Conservation (phyloP, 2,888 invertebrate species). For the Rhagonycha lutea region DNA sequence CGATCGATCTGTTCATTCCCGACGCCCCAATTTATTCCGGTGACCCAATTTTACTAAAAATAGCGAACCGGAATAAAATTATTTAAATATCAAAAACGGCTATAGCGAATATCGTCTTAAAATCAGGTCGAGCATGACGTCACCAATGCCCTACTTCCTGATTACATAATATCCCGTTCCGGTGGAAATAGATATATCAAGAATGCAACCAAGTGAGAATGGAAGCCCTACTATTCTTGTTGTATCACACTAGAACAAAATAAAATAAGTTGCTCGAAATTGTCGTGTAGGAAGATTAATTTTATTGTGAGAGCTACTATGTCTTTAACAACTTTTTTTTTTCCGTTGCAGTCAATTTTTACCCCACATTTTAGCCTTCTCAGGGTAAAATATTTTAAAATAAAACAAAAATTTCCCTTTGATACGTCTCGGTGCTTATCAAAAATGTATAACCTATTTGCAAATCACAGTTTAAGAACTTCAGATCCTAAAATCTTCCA, state of each 20-base stretch:
- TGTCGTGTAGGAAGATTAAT: neutral
- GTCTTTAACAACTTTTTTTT: too few species aligned
- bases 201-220: constrained; percentile 20
- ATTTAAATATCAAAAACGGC: constrained; percentile 8
- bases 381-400: too few species aligned
- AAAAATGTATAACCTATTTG: too few species aligned
- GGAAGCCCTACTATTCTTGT: constrained; percentile 9
- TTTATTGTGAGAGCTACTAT: too few species aligned
- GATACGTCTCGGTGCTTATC: too few species aligned
- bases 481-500: too few species aligned
- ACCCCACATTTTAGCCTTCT: too few species aligned
- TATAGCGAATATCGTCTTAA: constrained; percentile 2
- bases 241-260: constrained; percentile 24
- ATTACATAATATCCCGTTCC: constrained; percentile 35
- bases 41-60: neutral
- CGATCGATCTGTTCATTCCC: neutral
- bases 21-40: neutral
- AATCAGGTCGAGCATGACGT: constrained; percentile 40
- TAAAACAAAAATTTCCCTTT: too few species aligned
- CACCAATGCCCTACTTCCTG: constrained; percentile 43
- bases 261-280: neutral
- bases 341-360: too few species aligned
- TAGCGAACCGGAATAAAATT: neutral
- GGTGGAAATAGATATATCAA: constrained; percentile 30
- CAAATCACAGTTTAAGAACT: too few species aligned